Conservation (phyloP, 2,888 invertebrate species). For the Silvanus unidentatus region DNA sequence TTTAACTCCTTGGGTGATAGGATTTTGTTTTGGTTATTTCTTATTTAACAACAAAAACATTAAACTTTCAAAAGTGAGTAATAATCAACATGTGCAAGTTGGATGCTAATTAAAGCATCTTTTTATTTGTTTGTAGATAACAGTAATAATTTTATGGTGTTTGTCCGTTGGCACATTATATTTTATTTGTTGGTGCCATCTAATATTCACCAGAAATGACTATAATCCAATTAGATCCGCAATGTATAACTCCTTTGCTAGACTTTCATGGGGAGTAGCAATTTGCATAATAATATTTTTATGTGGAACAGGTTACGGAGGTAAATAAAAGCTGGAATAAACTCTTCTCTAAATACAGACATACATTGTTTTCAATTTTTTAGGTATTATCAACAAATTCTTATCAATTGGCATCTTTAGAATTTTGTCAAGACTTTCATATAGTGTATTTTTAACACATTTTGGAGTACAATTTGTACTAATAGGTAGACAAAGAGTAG, state of each 20-base stretch:
- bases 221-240: constrained; percentile 17
- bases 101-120: neutral
- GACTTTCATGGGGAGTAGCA: constrained; percentile 22
- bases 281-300: constrained; percentile 18
- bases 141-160: constrained; percentile 13
- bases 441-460: constrained; percentile 49
- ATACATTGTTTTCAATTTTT: too few relatives aligned
- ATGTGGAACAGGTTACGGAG: constrained; percentile 21
- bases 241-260: constrained; percentile 21
- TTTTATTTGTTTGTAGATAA: constrained; percentile 1
- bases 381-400: constrained; percentile 49
- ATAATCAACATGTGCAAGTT: neutral
- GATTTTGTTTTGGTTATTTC: constrained; percentile 18
- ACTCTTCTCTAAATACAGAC: too few relatives aligned
- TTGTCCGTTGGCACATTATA: constrained; percentile 5
- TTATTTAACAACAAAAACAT: constrained; percentile 8
- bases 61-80: constrained; percentile 8
- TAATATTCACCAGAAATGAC: constrained; percentile 12
- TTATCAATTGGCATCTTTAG: constrained; percentile 47
- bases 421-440: constrained; percentile 48
- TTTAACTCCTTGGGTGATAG: constrained; percentile 22
- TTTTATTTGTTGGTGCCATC: constrained; percentile 9
- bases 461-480: constrained; percentile 36
- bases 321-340: too few relatives aligned
- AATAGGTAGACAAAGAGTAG: constrained; percentile 14